Evolutionary conservation across 2,888 invertebrate genomes (phyloP).

Genomic region (Metopia argyrocephala): DNA sequence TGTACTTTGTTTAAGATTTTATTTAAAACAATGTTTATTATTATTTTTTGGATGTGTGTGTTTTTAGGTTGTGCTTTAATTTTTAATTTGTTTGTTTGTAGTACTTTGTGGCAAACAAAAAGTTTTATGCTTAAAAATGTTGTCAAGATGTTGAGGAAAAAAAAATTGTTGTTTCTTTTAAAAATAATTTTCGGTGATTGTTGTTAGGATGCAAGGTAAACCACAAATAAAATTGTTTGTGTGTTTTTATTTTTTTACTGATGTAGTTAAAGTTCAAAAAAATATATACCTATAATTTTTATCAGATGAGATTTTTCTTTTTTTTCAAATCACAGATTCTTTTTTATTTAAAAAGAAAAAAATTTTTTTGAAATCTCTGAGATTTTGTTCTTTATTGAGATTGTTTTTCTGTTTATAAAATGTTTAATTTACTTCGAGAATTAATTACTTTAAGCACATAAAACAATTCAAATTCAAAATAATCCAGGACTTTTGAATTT

Average conservation of each 20-base stretch:
- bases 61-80: slow-evolving; percentile 1
- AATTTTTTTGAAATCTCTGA: slow-evolving; percentile 24
- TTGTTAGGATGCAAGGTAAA: slow-evolving; percentile 67
- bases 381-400: slow-evolving; percentile 9
- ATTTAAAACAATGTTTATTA: slow-evolving; percentile 35
- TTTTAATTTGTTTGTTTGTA: slow-evolving; percentile 38
- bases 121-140: slow-evolving; percentile 50
- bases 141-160: slow-evolving; percentile 45
- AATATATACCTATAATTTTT: slow-evolving; percentile 14
- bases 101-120: slow-evolving; percentile 48
- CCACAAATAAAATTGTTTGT: slow-evolving; percentile 56
- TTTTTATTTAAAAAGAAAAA: not conserved
- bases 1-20: slow-evolving; percentile 38
- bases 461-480: slow-evolving; percentile 71
- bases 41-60: slow-evolving; percentile 49
- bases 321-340: slow-evolving; percentile 42
- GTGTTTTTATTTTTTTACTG: slow-evolving; percentile 46
- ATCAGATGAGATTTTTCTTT: slow-evolving; percentile 33
- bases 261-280: slow-evolving; percentile 2
- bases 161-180: slow-evolving; percentile 34
- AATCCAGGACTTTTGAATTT: slow-evolving; percentile 76
- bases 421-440: slow-evolving; percentile 21
- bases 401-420: not conserved
- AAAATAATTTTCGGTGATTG: slow-evolving; percentile 48
- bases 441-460: not conserved